Percentiles rank a stretch among this genome's conserved stretches.
phyloP scores from a whole-genome alignment of 2,888 invertebrate species.

The Ennomos erosarius region DNA sequence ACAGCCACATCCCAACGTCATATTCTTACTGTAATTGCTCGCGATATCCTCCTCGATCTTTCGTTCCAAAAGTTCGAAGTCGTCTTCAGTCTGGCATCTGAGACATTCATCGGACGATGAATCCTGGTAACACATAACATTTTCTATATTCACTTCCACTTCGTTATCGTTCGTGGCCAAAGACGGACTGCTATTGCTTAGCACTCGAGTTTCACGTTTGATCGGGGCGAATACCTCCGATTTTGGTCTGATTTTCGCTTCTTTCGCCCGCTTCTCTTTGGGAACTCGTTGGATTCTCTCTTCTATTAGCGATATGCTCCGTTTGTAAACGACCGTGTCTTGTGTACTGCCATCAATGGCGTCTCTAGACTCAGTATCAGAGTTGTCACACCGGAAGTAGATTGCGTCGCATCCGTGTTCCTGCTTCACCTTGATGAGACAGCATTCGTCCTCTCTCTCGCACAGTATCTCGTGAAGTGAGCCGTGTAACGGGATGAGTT shows the following conservation, averaged over 20 bases:
- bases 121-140: conserved; percentile 73
- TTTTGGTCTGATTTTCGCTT: conserved; percentile 55
- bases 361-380: conserved; percentile 70
- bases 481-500: conserved; percentile 74
- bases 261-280: conserved; percentile 57
- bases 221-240: conserved; percentile 59
- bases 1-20: conserved; percentile 56
- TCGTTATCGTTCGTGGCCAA: conserved; percentile 56
- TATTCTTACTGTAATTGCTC: conserved; percentile 34
- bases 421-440: conserved; percentile 76
- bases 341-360: conserved; percentile 63
- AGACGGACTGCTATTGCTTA: conserved; percentile 73
- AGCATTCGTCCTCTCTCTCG: conserved; percentile 78
- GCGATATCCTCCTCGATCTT: conserved; percentile 72
- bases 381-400: conserved; percentile 74
- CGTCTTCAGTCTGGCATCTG: conserved; percentile 68
- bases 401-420: conserved; percentile 78
- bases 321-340: conserved; percentile 75
- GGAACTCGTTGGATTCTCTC: conserved; percentile 72
- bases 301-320: conserved; percentile 74
- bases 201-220: conserved; percentile 53
- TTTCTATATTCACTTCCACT: conserved; percentile 75
- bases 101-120: conserved; percentile 78
- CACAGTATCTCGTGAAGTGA: conserved; percentile 79
- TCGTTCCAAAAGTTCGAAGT: conserved; percentile 70